phyloP scores from a whole-genome alignment of 2,888 invertebrate species.

The Dinocampus coccinellae region DNA sequence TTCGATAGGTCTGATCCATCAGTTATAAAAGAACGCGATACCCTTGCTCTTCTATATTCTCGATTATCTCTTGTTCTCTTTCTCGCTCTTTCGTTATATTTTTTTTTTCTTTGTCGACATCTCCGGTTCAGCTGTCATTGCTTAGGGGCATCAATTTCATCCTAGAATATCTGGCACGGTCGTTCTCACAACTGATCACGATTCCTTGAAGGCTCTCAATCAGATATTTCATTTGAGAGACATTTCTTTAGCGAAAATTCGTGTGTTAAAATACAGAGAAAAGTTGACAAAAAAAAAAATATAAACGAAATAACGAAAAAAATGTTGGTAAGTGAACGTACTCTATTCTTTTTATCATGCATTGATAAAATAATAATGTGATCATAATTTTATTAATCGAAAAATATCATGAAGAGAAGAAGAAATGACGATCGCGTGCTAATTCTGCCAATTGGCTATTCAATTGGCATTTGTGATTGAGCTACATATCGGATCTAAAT shows the following conservation, averaged over 20 bases:
- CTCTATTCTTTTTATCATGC: too few species aligned
- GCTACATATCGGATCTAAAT: too few species aligned
- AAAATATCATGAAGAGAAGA: too few species aligned
- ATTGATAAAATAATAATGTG: too few species aligned
- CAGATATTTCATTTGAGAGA: background rate
- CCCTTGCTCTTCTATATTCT: too few species aligned
- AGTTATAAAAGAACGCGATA: background rate
- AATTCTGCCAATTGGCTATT: too few species aligned
- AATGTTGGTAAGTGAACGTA: too few species aligned
- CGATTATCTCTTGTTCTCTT: background rate
- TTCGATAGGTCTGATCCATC: slow-evolving; percentile 3
- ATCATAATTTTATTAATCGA: too few species aligned
- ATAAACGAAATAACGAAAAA: slow-evolving; percentile 27
- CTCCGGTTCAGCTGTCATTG: slow-evolving; percentile 3
- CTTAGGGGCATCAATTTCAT: background rate
- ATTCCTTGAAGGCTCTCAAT: background rate
- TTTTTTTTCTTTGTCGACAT: background rate
- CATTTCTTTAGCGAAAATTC: background rate
- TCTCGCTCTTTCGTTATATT: background rate
- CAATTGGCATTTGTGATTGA: too few species aligned
- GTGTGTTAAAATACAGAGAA: background rate
- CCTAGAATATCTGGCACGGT: background rate
- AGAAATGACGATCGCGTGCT: too few species aligned
- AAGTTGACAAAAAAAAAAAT: slow-evolving; percentile 26
- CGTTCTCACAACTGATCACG: background rate